Conservation (phyloP, 2,113 vertebrate species). For the Neofelis nebulosa region DNA sequence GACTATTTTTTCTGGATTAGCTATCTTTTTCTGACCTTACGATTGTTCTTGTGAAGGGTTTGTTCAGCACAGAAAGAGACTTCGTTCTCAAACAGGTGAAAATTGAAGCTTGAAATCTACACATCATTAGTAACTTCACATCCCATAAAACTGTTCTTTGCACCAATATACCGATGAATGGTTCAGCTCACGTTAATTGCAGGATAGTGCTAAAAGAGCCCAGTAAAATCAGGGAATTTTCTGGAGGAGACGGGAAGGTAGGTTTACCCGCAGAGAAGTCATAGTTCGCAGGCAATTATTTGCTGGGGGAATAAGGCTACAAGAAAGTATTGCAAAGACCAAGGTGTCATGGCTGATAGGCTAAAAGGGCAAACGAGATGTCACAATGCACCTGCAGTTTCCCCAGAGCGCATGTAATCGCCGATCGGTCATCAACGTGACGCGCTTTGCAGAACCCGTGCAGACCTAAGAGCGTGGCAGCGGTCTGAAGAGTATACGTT, state of each 20-base stretch:
- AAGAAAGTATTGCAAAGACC: not conserved
- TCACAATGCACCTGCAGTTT: not conserved
- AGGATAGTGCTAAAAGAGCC: not conserved
- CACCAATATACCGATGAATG: not conserved
- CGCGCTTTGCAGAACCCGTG: not conserved
- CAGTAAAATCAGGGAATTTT: not conserved
- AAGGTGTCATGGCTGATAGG: not conserved
- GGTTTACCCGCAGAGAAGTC: not conserved
- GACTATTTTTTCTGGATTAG: not conserved
- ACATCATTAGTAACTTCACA: not conserved
- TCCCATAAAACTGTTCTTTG: not conserved
- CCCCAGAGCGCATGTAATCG: not conserved
- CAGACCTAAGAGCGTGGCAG: not conserved
- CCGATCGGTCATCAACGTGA: not conserved
- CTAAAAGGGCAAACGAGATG: not conserved
- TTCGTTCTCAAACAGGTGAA: not conserved
- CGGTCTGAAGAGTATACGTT: fast-evolving
- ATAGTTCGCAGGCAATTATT: not conserved
- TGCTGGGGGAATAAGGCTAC: not conserved
- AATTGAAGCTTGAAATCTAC: not conserved
- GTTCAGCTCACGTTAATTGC: not conserved
- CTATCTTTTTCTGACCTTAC: not conserved
- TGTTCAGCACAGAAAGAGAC: not conserved
- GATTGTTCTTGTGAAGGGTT: not conserved
- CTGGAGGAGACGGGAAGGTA: not conserved